Evolutionary conservation across 1,140 invertebrate species (phyloP).

Genomic region (Drosophila dunni): DNA sequence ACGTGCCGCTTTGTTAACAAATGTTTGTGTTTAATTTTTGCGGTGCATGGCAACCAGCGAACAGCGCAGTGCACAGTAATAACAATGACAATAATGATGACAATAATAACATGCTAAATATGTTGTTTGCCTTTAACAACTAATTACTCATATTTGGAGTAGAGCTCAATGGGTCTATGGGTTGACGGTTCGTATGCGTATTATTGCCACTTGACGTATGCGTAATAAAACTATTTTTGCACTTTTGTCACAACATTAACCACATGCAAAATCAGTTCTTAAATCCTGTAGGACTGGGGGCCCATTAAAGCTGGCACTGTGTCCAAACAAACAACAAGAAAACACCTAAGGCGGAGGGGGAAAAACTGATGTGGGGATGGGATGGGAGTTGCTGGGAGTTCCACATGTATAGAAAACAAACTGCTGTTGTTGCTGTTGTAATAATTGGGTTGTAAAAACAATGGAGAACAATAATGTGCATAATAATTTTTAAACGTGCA

Average conservation of each 20-base stretch:
- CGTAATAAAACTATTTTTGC: constrained; percentile 65
- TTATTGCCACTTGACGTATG: constrained; percentile 68
- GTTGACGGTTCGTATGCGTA: constrained; percentile 64
- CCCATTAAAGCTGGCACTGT: neutral
- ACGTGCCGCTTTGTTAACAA: constrained; percentile 65
- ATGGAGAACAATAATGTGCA: constrained; percentile 80
- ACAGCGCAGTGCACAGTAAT: neutral
- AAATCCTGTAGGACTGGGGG: neutral
- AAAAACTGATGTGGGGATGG: neutral
- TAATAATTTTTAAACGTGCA: constrained; percentile 78
- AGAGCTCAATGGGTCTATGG: constrained; percentile 36
- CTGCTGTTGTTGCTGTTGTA: constrained; percentile 35
- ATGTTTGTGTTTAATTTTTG: constrained; percentile 75
- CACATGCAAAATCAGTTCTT: constrained; percentile 8
- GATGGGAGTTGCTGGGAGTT: neutral
- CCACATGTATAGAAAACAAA: too few relatives aligned
- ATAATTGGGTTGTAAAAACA: constrained; percentile 79
- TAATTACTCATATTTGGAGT: constrained; percentile 68
- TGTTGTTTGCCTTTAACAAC: constrained; percentile 70
- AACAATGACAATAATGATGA: constrained; percentile 26
- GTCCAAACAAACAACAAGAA: constrained; percentile 12
- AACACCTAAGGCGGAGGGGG: neutral
- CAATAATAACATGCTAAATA: constrained; percentile 65
- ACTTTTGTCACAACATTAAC: constrained; percentile 22
- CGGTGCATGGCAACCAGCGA: constrained; percentile 51